Percentiles rank a stretch among this genome's conserved stretches.
These are phyloP conservation scores for Masticophis lateralis DNA, from an alignment of 2,797 vertebrate species.

Conservation along the genomic window DNA sequence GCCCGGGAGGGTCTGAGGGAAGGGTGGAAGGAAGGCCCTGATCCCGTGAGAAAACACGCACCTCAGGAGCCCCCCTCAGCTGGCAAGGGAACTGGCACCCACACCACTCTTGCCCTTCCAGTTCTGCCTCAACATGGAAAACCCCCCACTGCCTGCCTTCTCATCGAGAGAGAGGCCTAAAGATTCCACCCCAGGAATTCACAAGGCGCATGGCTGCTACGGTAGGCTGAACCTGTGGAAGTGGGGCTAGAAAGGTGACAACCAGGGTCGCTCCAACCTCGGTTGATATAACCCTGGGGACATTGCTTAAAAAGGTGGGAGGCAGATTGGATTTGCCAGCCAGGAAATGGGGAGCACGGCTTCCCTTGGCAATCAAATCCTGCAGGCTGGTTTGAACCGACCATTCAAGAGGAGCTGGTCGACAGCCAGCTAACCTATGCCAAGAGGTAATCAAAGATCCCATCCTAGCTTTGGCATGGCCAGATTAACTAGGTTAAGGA, in stretches of 20 bases:
- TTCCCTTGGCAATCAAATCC: not conserved
- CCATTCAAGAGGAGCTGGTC: not conserved
- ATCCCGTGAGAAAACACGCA: not conserved
- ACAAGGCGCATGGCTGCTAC: not conserved
- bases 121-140: not conserved
- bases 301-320: not conserved
- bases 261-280: not conserved
- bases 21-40: not conserved
- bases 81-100: not conserved
- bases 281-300: not conserved
- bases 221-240: not conserved
- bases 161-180: not conserved
- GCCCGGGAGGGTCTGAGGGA: not conserved
- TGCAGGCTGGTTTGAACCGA: not conserved
- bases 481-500: not conserved
- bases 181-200: not conserved
- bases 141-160: not conserved
- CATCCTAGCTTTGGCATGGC: not conserved
- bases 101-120: not conserved
- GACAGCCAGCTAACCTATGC: not conserved
- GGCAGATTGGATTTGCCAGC: not conserved
- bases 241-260: not conserved
- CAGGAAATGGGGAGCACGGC: not conserved
- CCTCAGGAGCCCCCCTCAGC: not conserved
- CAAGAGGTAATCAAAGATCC: not conserved